Conservation (phyloP, 2,888 invertebrate species). For the Eupeodes luniger region DNA sequence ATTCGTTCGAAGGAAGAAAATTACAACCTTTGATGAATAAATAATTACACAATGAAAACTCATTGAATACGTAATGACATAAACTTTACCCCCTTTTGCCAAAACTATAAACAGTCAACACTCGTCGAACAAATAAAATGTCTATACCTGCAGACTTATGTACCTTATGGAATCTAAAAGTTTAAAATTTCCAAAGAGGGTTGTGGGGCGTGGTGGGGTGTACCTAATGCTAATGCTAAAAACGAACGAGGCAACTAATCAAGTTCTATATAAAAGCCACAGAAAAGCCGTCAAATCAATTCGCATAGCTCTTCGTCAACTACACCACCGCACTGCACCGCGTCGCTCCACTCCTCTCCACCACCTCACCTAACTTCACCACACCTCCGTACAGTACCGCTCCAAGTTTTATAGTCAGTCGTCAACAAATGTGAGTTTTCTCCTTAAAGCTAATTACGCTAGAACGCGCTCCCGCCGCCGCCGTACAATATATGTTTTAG, state of each 20-base stretch:
- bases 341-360: too few species aligned
- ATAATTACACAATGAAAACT: conserved; percentile 20
- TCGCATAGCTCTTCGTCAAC: conserved; percentile 5
- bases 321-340: background rate
- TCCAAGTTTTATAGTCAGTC: too few species aligned
- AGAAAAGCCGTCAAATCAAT: conserved; percentile 58
- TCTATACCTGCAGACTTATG: background rate
- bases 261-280: conserved; percentile 44
- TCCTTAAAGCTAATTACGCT: conserved; percentile 57
- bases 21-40: conserved; percentile 15
- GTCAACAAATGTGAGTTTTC: conserved; percentile 45
- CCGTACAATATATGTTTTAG: conserved; percentile 17
- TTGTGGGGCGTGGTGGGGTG: background rate
- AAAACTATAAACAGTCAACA: background rate
- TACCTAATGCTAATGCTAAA: too few species aligned
- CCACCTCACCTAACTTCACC: too few species aligned
- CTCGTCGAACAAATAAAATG: background rate
- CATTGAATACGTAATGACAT: conserved; percentile 15
- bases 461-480: background rate
- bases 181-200: conserved; percentile 18
- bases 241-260: conserved; percentile 44
- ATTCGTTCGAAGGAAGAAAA: background rate
- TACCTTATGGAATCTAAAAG: background rate
- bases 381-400: too few species aligned
- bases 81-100: background rate